These are phyloP conservation scores for Drosophila neoperkinsi DNA, from an alignment of 2,888 invertebrate species.

Conservation along the genomic window DNA sequence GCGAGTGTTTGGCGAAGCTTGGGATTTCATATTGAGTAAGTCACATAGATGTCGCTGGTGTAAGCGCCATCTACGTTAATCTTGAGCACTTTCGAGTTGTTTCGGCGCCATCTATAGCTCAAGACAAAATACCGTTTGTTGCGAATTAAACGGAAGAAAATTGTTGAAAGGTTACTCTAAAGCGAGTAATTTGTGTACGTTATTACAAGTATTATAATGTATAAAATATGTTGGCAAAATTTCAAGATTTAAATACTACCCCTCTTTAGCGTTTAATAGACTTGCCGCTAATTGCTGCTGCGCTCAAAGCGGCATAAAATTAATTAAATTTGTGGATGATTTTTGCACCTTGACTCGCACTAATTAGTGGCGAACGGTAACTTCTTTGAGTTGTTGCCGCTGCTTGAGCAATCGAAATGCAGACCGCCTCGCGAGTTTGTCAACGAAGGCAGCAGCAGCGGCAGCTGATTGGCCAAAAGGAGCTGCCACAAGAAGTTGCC, in stretches of 20 bases:
- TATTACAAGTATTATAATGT: background rate
- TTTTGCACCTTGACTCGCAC: slow-evolving; percentile 71
- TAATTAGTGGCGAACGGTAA: slow-evolving; percentile 75
- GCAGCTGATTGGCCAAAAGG: slow-evolving; percentile 66
- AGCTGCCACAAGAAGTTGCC: slow-evolving; percentile 49
- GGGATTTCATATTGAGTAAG: rapidly evolving
- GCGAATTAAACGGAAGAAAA: background rate
- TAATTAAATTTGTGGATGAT: slow-evolving; percentile 71
- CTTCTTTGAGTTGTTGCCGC: slow-evolving; percentile 71
- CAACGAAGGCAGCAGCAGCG: slow-evolving; percentile 39
- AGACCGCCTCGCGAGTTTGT: slow-evolving; percentile 46
- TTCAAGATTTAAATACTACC: background rate
- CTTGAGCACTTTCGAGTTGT: too few relatives aligned
- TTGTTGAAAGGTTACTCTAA: background rate
- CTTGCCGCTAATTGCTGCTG: slow-evolving; percentile 42
- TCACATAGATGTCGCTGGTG: background rate
- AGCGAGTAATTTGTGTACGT: background rate
- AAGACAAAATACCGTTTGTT: background rate
- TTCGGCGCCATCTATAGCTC: slow-evolving; percentile 6
- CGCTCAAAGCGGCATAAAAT: slow-evolving; percentile 70
- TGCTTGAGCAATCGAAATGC: slow-evolving; percentile 66
- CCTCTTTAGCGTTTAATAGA: background rate
- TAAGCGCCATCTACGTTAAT: background rate
- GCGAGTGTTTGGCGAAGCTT: background rate
- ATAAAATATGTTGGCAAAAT: background rate